Evolutionary conservation across 2,797 vertebrate species (phyloP), one percentile per base, ranked within the genome.

Genomic region (Geotrypetes seraphini): DNA sequence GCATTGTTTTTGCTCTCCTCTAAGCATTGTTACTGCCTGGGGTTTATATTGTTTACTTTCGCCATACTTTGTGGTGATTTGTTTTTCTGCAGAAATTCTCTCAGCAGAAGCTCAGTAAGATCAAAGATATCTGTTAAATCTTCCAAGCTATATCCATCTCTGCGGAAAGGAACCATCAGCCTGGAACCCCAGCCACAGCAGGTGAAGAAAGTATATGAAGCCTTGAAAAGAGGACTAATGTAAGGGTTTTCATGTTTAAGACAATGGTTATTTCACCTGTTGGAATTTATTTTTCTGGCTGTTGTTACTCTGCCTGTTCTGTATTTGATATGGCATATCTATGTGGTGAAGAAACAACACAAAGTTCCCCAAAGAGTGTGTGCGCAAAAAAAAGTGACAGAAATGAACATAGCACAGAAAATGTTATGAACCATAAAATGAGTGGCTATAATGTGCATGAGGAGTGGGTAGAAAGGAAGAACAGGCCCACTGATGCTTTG

Each of bases 161-260:
- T 78, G 70, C 41, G 69, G 47, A 76, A 78, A 65, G 75, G 67
- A 16, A 12, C 63, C 0, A 48, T 57, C 6, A 14, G 71, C 50
- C 64, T 55, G 32, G 78, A 79, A 19, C 79, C 76, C 30, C 68
- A 87, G 71, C 91, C 90, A 0, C 87, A 88, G 36, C 83, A 93
- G 52, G 92, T 97, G 44, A 90, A 94, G 78, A 71, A 59, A 50
- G 80, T 94, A 60, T 97, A 91, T 47, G 86, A 86, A 46, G 90
- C 88, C 2, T 71, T 98, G 52, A 81, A 89, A 47, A 89, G 80
- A 71, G 93, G 93, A 52, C 83, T 98, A 34, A 90, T 86, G 95
- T 91, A 81, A 69, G 86, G 23, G 46, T n/a, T 22, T 26, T 51
- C 27, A 3, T 7, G n/a, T n/a, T n/a, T n/a, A n/a, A n/a, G n/a